Conservation (phyloP, 2,113 vertebrate species). For the Ranitomeya variabilis region DNA sequence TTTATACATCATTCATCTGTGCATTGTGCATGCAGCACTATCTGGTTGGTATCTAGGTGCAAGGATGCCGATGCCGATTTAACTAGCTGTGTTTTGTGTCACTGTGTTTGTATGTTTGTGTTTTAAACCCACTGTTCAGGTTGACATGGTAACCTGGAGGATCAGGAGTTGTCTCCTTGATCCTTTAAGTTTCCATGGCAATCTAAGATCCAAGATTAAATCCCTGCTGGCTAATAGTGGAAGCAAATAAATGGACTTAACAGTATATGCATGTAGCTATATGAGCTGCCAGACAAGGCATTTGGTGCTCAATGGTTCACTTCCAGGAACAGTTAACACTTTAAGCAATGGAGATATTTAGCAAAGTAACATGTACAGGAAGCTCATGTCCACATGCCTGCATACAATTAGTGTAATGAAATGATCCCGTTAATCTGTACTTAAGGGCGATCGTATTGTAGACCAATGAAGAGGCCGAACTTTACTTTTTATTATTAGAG, state of each 20-base stretch:
- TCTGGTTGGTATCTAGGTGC: not conserved
- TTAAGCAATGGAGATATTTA: not conserved
- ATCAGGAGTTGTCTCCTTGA: constrained; percentile 35
- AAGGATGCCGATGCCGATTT: not conserved
- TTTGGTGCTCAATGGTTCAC: constrained; percentile 1
- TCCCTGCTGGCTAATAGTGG: constrained; percentile 46
- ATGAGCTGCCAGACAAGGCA: constrained; percentile 3
- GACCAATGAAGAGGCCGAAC: not conserved
- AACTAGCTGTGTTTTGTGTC: not conserved
- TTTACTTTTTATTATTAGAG: not conserved
- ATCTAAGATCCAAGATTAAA: constrained; percentile 37
- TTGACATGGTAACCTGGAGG: constrained; percentile 53
- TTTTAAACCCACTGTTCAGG: constrained; percentile 19
- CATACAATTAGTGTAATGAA: not conserved
- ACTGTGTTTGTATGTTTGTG: not conserved
- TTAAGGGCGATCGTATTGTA: not conserved
- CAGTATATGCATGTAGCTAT: constrained; percentile 29
- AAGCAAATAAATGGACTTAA: constrained; percentile 38
- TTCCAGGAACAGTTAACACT: constrained; percentile 10
- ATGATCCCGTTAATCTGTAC: not conserved
- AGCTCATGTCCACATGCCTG: not conserved
- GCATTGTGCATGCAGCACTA: not conserved
- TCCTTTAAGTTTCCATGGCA: constrained; percentile 55
- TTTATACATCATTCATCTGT: not conserved
- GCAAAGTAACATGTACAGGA: not conserved